Percentiles rank a stretch among this genome's conserved stretches.
Evolutionary conservation across 2,888 invertebrate genomes (phyloP).

Genomic region (Heliconius ismenius): DNA sequence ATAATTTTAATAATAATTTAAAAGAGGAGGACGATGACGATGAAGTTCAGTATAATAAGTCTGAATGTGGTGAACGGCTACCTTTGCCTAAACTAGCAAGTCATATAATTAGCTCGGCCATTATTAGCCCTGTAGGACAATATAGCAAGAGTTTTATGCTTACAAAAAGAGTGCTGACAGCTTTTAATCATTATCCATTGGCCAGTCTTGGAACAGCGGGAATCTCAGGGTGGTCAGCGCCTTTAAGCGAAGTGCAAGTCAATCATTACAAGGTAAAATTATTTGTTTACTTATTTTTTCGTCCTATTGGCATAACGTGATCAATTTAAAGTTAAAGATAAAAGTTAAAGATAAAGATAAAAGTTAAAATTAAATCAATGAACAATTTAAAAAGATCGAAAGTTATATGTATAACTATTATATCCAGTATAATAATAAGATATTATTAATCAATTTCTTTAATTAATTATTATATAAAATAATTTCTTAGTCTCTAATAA

Average conservation of each 20-base stretch:
- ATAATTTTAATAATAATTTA: slow-evolving; percentile 46
- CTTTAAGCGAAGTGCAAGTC: slow-evolving; percentile 82
- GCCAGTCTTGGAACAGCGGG: slow-evolving; percentile 81
- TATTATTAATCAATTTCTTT: too few species aligned
- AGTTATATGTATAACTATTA: too few species aligned
- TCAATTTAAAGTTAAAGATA: background rate
- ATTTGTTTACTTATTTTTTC: background rate
- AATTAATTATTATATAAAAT: too few species aligned
- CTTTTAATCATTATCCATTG: slow-evolving; percentile 89
- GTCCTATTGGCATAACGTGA: background rate
- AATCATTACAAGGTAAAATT: slow-evolving; percentile 84
- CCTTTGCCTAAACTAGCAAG: slow-evolving; percentile 71
- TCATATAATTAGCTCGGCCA: slow-evolving; percentile 79
- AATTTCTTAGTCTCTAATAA: too few species aligned
- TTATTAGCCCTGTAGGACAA: slow-evolving; percentile 83
- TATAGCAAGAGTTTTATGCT: slow-evolving; percentile 88
- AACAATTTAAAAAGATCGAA: too few species aligned
- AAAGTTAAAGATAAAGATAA: too few species aligned
- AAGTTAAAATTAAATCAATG: too few species aligned
- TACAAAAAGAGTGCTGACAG: slow-evolving; percentile 84
- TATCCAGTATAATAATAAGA: too few species aligned
- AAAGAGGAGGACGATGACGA: slow-evolving; percentile 44
- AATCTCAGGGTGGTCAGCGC: slow-evolving; percentile 81
- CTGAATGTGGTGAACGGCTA: slow-evolving; percentile 59
- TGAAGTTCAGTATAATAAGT: slow-evolving; percentile 51